These are phyloP conservation scores for Thinocorus orbignyianus DNA, from an alignment of 2,113 vertebrate species.

Conservation along the genomic window DNA sequence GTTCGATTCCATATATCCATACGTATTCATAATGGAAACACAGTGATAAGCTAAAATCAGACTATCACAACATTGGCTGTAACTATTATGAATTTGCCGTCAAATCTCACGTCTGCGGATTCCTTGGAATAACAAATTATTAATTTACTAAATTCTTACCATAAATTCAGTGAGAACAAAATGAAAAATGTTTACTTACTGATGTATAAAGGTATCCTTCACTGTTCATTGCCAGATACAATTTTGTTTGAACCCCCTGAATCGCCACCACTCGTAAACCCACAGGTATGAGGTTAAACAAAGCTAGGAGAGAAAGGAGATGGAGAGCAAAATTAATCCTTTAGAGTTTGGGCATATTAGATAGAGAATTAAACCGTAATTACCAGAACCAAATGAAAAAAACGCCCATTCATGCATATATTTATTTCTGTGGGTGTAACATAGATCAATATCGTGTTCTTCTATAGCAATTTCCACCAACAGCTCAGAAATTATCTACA, in stretches of 20 bases:
- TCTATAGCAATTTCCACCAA: not conserved
- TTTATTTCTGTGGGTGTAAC: not conserved
- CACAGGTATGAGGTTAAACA: slow-evolving; percentile 99
- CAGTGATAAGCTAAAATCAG: not conserved
- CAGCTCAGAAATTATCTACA: not conserved
- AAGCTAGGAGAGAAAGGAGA: slow-evolving; percentile 78
- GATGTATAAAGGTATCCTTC: slow-evolving; percentile 98
- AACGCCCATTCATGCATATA: not conserved
- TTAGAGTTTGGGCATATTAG: not conserved
- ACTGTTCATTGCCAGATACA: slow-evolving; percentile 98
- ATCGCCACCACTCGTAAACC: slow-evolving; percentile 99
- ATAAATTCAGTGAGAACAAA: not conserved
- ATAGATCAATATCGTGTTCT: accelerated
- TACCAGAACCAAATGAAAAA: not conserved
- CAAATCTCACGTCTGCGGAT: not conserved
- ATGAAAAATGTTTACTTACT: slow-evolving; percentile 78
- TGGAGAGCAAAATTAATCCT: slow-evolving; percentile 24
- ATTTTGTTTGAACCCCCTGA: slow-evolving; percentile 97
- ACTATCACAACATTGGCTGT: not conserved
- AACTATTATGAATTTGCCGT: not conserved
- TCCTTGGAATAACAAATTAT: not conserved
- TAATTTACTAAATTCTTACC: not conserved
- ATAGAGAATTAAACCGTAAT: not conserved
- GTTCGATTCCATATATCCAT: not conserved
- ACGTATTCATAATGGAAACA: not conserved